A percentile compares a stretch with the other conserved stretches of the same genome.
phyloP scores from a whole-genome alignment of 2,888 invertebrate genomes.

The Acleris holmiana region DNA sequence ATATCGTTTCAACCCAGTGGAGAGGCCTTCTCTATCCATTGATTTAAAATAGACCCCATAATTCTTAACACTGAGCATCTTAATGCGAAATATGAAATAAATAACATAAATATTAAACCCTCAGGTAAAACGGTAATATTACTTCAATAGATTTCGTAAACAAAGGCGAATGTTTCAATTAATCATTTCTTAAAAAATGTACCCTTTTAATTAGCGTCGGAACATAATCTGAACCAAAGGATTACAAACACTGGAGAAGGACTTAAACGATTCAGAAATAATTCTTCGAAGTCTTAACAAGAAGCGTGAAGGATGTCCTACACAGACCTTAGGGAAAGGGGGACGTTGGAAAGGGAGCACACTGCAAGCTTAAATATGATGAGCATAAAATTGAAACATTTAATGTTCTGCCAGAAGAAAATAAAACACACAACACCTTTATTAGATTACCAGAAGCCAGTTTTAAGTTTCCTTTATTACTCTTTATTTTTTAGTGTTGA shows the following conservation, averaged over 20 bases:
- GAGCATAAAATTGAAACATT: background rate
- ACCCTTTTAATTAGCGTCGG: constrained; percentile 79
- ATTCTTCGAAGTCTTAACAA: constrained; percentile 80
- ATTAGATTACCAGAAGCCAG: too few relatives aligned
- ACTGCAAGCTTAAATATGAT: constrained; percentile 44
- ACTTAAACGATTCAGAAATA: constrained; percentile 83
- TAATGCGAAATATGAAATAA: too few relatives aligned
- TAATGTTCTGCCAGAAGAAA: background rate
- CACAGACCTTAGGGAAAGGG: constrained; percentile 53
- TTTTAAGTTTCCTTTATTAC: too few relatives aligned
- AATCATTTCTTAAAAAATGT: constrained; percentile 76
- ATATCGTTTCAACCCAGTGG: too few relatives aligned
- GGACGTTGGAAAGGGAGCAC: constrained; percentile 49
- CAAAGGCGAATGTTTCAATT: constrained; percentile 58
- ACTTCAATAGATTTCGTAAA: constrained; percentile 37
- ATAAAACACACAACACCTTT: background rate
- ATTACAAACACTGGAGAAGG: constrained; percentile 79
- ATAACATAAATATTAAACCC: constrained; percentile 7
- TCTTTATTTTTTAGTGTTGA: too few relatives aligned
- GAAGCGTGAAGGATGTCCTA: constrained; percentile 70
- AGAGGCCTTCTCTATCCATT: too few relatives aligned
- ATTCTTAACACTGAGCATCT: too few relatives aligned
- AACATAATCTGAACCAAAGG: constrained; percentile 71
- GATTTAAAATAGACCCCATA: too few relatives aligned
- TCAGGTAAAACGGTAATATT: constrained; percentile 2